Conservation (phyloP, 2,797 vertebrate genomes). For the Phataginus tricuspis region DNA sequence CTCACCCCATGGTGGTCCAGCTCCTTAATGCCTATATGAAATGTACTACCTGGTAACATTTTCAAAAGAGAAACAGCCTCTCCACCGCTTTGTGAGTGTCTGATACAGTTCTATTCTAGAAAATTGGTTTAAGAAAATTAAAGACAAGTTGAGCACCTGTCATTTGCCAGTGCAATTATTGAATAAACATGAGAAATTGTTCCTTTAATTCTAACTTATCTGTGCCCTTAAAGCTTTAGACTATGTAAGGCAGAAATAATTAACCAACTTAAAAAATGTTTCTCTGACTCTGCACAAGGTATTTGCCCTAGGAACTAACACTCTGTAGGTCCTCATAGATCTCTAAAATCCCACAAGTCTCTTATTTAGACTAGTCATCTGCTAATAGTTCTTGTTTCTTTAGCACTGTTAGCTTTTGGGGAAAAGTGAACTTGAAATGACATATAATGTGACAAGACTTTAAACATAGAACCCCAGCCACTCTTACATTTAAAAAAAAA, state of each 20-base stretch:
- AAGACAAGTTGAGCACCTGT: not conserved
- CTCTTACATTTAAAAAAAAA: not conserved
- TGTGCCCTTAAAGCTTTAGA: not conserved
- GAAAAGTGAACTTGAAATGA: not conserved
- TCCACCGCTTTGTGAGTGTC: not conserved
- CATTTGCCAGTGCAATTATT: conserved; percentile 3
- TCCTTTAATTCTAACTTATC: conserved; percentile 11
- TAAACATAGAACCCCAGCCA: not conserved
- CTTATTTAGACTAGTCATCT: not conserved
- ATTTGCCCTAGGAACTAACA: not conserved
- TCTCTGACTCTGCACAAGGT: not conserved
- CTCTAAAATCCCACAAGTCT: not conserved
- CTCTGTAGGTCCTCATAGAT: not conserved
- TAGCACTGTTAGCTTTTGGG: not conserved
- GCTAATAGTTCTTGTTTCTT: not conserved
- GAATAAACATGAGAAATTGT: not conserved
- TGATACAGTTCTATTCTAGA: not conserved
- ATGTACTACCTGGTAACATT: not conserved
- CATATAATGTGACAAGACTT: not conserved
- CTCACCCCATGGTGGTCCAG: not conserved
- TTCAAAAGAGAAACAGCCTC: not conserved
- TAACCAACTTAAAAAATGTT: not conserved
- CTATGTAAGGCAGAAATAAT: not conserved
- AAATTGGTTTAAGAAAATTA: conserved; percentile 32
- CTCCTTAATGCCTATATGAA: not conserved